These are phyloP conservation scores for Hydractinia echinata DNA, from an alignment of 30 jellyfish, hydroid and myxozoan genomes.

Conservation along the genomic window DNA sequence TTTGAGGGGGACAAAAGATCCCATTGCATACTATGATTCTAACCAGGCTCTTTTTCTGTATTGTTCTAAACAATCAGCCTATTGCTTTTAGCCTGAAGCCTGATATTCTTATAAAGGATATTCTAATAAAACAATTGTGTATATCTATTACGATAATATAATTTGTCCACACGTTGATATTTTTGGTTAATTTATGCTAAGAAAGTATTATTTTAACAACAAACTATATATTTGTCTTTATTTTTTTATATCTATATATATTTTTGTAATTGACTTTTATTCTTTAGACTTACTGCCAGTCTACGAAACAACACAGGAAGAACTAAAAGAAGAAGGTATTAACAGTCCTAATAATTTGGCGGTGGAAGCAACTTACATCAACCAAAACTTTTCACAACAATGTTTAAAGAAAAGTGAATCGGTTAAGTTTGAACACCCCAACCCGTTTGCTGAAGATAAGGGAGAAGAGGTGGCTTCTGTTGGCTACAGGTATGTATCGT, in stretches of 20 bases:
- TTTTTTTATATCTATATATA: neutral
- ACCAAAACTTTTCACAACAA: conserved; percentile 96
- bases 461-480: conserved; percentile 91
- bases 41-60: too few relatives aligned
- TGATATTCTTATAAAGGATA: too few relatives aligned
- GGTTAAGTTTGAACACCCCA: conserved; percentile 61
- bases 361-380: conserved; percentile 87
- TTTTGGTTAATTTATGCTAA: too few relatives aligned
- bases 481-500: conserved; percentile 75
- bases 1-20: too few relatives aligned
- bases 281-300: conserved; percentile 73
- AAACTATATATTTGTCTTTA: neutral
- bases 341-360: conserved; percentile 78
- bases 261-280: too few relatives aligned
- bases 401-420: conserved; percentile 76
- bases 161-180: too few relatives aligned
- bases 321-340: conserved; percentile 81
- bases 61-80: too few relatives aligned
- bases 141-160: too few relatives aligned
- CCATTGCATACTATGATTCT: too few relatives aligned
- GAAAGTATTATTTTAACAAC: too few relatives aligned
- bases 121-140: too few relatives aligned
- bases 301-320: conserved; percentile 90
- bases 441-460: conserved; percentile 88
- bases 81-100: too few relatives aligned